These are phyloP conservation scores for Coptotermes formosanus DNA, from an alignment of 1,140 invertebrate genomes.

Conservation along the genomic window DNA sequence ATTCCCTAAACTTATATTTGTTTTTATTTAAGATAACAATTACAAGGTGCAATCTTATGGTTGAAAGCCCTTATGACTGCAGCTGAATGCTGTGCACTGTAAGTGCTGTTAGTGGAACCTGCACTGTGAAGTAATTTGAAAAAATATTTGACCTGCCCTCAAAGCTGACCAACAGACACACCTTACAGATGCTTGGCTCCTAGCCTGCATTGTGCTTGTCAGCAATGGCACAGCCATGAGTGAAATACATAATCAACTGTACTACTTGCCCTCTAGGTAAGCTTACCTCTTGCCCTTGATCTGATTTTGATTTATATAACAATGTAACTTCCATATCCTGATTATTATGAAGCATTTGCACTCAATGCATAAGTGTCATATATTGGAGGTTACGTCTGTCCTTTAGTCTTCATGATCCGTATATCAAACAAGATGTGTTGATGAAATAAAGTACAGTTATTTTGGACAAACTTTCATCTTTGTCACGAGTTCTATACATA, in stretches of 20 bases:
- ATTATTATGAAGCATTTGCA: too few species aligned
- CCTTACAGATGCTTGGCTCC: neutral
- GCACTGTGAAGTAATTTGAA: neutral
- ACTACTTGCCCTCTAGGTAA: neutral
- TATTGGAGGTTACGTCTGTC: too few species aligned
- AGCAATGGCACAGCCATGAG: neutral
- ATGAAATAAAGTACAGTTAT: too few species aligned
- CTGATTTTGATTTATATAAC: too few species aligned
- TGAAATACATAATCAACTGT: neutral
- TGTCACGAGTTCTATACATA: too few species aligned
- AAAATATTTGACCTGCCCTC: neutral
- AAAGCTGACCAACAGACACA: conserved; percentile 17
- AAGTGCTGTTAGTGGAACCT: neutral
- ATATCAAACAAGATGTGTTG: too few species aligned
- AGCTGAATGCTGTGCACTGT: neutral
- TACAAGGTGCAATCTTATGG: neutral
- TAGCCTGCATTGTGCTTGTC: neutral
- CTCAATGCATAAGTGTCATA: too few species aligned
- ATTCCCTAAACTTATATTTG: neutral
- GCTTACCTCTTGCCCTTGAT: neutral
- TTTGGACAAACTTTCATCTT: too few species aligned
- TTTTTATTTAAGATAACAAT: too few species aligned
- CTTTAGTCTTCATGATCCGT: too few species aligned
- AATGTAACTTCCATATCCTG: too few species aligned
- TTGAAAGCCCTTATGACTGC: neutral